A percentile compares a stretch with the other conserved stretches of the same genome.
Conservation (phyloP, 2,113 vertebrate genomes). For the Paradoxurus hermaphroditus region DNA sequence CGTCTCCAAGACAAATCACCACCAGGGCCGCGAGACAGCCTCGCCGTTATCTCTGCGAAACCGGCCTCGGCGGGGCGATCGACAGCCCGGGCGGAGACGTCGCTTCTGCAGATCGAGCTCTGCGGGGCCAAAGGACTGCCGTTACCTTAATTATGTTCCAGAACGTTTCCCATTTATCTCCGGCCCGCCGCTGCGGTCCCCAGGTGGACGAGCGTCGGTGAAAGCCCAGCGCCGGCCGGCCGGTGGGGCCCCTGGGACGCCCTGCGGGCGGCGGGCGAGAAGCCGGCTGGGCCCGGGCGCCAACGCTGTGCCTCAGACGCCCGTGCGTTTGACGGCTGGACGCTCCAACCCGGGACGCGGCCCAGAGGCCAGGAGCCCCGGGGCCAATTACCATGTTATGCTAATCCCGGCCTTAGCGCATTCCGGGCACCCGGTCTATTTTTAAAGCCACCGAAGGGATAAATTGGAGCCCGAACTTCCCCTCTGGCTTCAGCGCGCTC, state of each 20-base stretch:
- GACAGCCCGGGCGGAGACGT: not conserved
- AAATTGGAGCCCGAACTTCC: not conserved
- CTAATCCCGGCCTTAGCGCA: not conserved
- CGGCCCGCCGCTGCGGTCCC: not conserved
- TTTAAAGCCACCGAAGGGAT: conserved; percentile 32
- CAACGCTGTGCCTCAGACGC: not conserved
- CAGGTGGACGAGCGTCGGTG: rapidly evolving
- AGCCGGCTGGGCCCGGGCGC: not conserved
- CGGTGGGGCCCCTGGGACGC: rapidly evolving
- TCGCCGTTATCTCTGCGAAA: conserved; percentile 32
- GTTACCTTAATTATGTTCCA: conserved; percentile 47
- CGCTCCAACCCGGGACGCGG: not conserved
- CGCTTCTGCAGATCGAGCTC: conserved; percentile 41
- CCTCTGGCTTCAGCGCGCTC: rapidly evolving
- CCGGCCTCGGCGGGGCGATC: not conserved
- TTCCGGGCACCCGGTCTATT: not conserved
- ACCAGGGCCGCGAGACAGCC: not conserved
- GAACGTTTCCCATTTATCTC: conserved; percentile 46
- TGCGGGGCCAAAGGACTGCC: not conserved
- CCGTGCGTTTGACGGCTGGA: not conserved
- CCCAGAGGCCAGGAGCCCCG: not conserved
- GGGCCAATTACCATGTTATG: not conserved
- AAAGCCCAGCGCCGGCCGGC: not conserved
- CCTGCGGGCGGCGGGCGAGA: rapidly evolving
- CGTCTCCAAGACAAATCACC: not conserved